phyloP scores from a whole-genome alignment of 2,888 invertebrate genomes.

The Macrosoma leucophasiata region DNA sequence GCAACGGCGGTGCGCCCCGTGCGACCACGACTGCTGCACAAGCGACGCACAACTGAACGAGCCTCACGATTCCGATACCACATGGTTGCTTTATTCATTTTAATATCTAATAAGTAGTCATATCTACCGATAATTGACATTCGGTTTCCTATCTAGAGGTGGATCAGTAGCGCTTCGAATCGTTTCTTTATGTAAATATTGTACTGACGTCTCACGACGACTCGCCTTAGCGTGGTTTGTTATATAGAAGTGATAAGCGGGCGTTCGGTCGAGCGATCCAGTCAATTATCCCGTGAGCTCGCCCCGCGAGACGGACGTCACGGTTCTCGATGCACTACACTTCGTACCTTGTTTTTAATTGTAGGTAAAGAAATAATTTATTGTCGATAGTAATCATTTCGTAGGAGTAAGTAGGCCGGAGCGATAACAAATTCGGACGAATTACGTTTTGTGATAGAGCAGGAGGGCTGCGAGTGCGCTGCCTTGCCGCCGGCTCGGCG shows the following conservation, averaged over 20 bases:
- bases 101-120: slow-evolving; percentile 69
- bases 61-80: slow-evolving; percentile 62
- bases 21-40: slow-evolving; percentile 34
- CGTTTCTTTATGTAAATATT: slow-evolving; percentile 70
- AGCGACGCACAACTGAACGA: slow-evolving; percentile 58
- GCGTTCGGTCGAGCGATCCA: slow-evolving; percentile 48
- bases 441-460: slow-evolving; percentile 69
- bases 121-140: slow-evolving; percentile 59
- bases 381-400: slow-evolving; percentile 72
- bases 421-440: slow-evolving; percentile 72
- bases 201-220: slow-evolving; percentile 60
- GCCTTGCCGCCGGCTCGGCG: slow-evolving; percentile 48
- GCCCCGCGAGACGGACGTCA: slow-evolving; percentile 36
- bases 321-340: slow-evolving; percentile 38
- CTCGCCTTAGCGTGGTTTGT: slow-evolving; percentile 60
- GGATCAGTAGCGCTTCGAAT: slow-evolving; percentile 70
- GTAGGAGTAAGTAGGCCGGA: slow-evolving; percentile 73
- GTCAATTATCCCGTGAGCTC: slow-evolving; percentile 68
- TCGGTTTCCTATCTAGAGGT: slow-evolving; percentile 70
- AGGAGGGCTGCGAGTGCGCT: slow-evolving; percentile 42
- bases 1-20: slow-evolving; percentile 19
- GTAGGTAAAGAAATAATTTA: slow-evolving; percentile 72
- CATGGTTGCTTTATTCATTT: slow-evolving; percentile 67
- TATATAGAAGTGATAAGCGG: slow-evolving; percentile 42
- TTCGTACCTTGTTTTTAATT: slow-evolving; percentile 68